Conservation (phyloP, 2,888 invertebrate species). For the Hecatera dysodea region DNA sequence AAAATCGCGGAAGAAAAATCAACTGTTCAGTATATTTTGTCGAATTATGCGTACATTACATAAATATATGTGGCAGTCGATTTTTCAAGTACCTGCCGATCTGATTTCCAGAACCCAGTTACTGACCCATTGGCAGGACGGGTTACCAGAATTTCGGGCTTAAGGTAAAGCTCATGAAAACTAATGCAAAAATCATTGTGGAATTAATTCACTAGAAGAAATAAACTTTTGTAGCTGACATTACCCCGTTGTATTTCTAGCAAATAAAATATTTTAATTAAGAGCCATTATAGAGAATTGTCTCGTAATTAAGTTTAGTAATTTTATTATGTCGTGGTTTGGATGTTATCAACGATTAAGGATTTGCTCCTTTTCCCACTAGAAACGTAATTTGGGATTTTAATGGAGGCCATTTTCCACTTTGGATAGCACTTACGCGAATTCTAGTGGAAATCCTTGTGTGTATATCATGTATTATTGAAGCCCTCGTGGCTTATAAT, state of each 20-base stretch:
- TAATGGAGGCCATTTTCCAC: conserved; percentile 23
- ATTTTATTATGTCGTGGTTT: conserved; percentile 41
- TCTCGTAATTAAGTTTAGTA: conserved; percentile 37
- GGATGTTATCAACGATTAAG: conserved; percentile 30
- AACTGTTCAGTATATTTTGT: too few species aligned
- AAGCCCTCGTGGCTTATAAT: too few species aligned
- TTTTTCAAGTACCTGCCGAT: too few species aligned
- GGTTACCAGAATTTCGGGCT: not conserved
- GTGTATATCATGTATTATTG: too few species aligned
- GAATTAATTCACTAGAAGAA: not conserved
- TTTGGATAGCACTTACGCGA: conserved; percentile 6
- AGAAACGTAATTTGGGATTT: conserved; percentile 10
- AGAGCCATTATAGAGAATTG: conserved; percentile 31
- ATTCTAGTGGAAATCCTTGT: not conserved
- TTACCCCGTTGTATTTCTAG: conserved; percentile 24
- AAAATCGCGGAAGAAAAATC: too few species aligned
- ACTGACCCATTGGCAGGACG: not conserved
- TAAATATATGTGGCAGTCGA: too few species aligned
- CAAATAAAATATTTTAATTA: conserved; percentile 55
- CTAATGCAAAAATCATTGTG: not conserved
- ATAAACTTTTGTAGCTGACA: not conserved
- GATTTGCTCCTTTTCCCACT: not conserved
- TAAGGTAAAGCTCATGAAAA: not conserved
- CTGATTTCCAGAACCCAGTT: not conserved
- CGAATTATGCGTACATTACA: too few species aligned